Evolutionary conservation across 1,140 invertebrate species (phyloP), one percentile per base, ranked within the genome.

Genomic region (Geopemphigus sp.): DNA sequence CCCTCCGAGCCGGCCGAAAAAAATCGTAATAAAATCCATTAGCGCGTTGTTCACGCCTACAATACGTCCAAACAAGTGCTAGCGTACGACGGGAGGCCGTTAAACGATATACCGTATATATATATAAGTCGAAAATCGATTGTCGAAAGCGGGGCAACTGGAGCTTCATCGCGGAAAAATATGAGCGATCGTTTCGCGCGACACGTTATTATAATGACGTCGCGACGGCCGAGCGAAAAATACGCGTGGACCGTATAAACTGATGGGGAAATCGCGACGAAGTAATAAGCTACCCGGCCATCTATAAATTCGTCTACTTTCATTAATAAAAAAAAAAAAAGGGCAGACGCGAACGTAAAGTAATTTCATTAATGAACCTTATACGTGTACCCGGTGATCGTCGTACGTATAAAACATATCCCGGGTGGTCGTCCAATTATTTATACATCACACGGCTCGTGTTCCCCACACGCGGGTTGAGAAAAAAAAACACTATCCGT

Each of bases 281-380:
- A 56, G 11, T 22, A n/a, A 22, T 8, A 29, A 26, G 26, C 26
- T 32, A 2, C 3, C 17, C 45, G 45, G 22, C 10, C 47, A 26
- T 50, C 12, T 50, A 4, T 8, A 11, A 68, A 68, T 68, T 17
- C 14, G 45, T 10, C 17, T 24, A 1, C 5, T 24, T 68, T 17
- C n/a, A 68, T 68, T 50, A 39, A 45, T 14, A 50, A 50, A 39
- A 47, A 68, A n/a, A 26, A 68, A 50, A 50, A 39, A 66, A n/a
- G n/a, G n/a, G n/a, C n/a, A n/a, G 11, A 66, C 26, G 32, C 3
- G 32, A 4, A 39, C 8, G 8, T 4, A 39, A 4, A 39, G 32
- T 8, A 8, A 39, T 66, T 68, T 68, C 66, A 68, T 68, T 68
- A 68, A 68, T 68, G 66, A 68, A 68, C 22, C 64, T 50, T 45